Base-by-base conservation (phyloP, 2,888 invertebrate genomes). In the Baronia brevicornis region DNA sequence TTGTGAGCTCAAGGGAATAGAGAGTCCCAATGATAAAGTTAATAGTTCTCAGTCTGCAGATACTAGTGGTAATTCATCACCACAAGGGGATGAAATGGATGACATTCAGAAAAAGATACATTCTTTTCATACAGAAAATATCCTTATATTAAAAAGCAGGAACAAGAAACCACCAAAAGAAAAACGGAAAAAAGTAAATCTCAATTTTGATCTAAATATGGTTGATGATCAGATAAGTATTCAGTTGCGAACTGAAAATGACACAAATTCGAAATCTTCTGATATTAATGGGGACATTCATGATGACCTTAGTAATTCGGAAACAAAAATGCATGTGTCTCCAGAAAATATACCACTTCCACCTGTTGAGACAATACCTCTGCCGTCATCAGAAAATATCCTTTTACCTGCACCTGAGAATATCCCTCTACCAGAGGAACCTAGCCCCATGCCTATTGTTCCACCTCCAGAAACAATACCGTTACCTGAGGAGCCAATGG, bases 61-160 rank as follows among this genome's bases (percentile, higher is more conserved):
- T 47, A 84, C 84, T 2, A 84, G 84, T 46, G 82, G 84, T 2
- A 78, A 78, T 48, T 84, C 84, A 0, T 84, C 84, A 0, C 85
- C 84, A 1, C 77, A 82, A 28, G 63, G 79, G 3, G 84, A 88
- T 48, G 87, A 88, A 48, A 85, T 87, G 73, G 86, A 86, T 43
- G 88, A 88, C 47, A 87, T 88, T 32, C 88, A 88, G 51, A 87
- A 88, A 48, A 87, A 87, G 43, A 77, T 88, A 40, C 86, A 87
- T 47, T 87, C 87, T 17, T 89, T 89, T 57, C 88, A 89, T 54
- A 88, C 87, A 1, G 88, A 87, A 51, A 89, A 88, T 54, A 88
- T 89, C 40, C 79, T 84, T 41, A 86, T 87, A 46, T 58, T 89
- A 23, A 87, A 87, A 47, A 87, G 88, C 31, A 78, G 88, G 40